Conservation (phyloP, 2,888 invertebrate species). For the Ormyrus rosae region DNA sequence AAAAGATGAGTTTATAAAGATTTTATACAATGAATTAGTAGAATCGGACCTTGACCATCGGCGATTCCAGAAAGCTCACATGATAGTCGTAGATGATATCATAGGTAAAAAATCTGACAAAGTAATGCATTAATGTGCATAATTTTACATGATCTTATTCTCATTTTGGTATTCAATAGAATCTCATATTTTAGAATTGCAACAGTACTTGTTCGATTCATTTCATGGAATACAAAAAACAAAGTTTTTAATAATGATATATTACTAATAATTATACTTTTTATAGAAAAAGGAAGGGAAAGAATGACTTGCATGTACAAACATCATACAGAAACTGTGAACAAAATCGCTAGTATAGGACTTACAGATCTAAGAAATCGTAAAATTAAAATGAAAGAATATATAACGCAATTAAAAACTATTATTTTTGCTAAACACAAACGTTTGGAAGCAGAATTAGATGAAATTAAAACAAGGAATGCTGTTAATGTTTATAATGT, state of each 20-base stretch:
- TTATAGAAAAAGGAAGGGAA: conserved; percentile 78
- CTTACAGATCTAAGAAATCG: conserved; percentile 78
- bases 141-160: neutral
- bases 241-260: too few species aligned
- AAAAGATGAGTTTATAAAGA: conserved; percentile 82
- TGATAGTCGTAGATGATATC: conserved; percentile 83
- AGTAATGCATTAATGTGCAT: neutral
- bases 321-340: conserved; percentile 79
- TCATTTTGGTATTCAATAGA: too few species aligned
- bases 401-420: conserved; percentile 79
- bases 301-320: conserved; percentile 79
- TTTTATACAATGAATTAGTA: conserved; percentile 82
- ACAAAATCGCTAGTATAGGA: conserved; percentile 76
- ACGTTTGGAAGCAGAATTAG: conserved; percentile 62
- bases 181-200: too few species aligned
- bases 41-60: conserved; percentile 86
- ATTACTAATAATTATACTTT: neutral
- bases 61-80: conserved; percentile 84
- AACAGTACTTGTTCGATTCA: too few species aligned
- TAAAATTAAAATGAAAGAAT: conserved; percentile 77
- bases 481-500: conserved; percentile 65
- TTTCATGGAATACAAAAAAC: too few species aligned
- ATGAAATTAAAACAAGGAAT: conserved; percentile 64
- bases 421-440: conserved; percentile 80
- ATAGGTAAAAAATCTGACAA: conserved; percentile 77